These are phyloP conservation scores for Antigone vipio DNA, from an alignment of 2,113 vertebrate species.

Conservation along the genomic window DNA sequence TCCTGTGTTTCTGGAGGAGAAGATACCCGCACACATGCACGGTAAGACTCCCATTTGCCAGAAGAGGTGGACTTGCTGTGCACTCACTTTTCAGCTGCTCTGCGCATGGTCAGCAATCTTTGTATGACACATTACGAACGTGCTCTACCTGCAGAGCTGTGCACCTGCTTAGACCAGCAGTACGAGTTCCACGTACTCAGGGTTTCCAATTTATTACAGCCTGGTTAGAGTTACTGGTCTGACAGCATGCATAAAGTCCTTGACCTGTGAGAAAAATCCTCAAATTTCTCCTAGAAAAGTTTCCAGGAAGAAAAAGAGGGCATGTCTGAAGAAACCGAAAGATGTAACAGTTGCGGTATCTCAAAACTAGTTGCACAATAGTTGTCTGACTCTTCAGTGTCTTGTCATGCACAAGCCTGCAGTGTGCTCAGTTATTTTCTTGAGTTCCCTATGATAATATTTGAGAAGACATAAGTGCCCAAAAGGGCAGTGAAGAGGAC, in stretches of 20 bases:
- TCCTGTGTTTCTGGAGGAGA: neutral
- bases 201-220: neutral
- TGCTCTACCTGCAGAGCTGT: neutral
- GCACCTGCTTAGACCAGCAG: neutral
- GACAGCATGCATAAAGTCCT: neutral
- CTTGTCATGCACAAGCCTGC: neutral
- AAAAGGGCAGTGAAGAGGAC: neutral
- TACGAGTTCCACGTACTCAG: neutral
- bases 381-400: neutral
- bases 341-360: neutral
- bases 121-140: rapidly evolving
- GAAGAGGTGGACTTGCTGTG: neutral
- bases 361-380: neutral
- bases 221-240: neutral
- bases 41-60: neutral
- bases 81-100: neutral
- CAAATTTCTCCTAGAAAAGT: neutral
- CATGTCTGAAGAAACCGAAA: neutral
- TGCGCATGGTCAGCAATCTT: neutral
- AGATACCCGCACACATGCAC: neutral
- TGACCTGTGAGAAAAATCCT: neutral
- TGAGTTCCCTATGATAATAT: neutral
- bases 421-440: neutral
- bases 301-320: neutral
- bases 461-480: neutral